Evolutionary conservation across 2,797 vertebrate species (phyloP), one percentile per base, ranked within the genome.

Genomic region (Holocentrus rufus): DNA sequence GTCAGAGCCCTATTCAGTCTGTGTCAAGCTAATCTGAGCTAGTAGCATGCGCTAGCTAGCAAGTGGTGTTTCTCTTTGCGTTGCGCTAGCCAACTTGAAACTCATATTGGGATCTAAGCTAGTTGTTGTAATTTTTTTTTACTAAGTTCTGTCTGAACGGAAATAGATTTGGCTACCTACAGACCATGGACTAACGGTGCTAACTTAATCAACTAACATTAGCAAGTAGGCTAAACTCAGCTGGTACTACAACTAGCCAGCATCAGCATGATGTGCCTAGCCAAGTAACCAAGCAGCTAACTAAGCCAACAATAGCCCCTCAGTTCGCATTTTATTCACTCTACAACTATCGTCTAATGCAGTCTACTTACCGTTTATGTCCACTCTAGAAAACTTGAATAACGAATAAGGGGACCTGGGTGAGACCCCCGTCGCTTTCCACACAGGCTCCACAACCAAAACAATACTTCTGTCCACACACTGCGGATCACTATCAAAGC

Each of bases 391-490:
- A 82, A 88, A 80, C 79, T 76, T 82, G 83, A 88, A 85, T 76
- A 85, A 89, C 92, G 88, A 90, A 89, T 85, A 79, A 81, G 90
- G 91, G 92, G 92, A 93, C 84, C 89, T 88, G 93, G 93, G 92
- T 92, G 57, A 94, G 91, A 93, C 90, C 92, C 92, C 92, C 89
- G 93, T 92, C 92, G 91, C 90, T 92, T 77, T 86, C 82, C 85
- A 85, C 91, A 93, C 93, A 93, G 94, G 93, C 93, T 93, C 90
- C 92, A 94, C 93, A 92, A 94, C 92, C 95, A 96, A 96, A 96
- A 96, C 95, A 96, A 95, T 95, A 95, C 94, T 94, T 92, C 86
- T 77, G 90, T 92, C 91, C 94, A 94, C 94, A 95, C 95, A 95
- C 95, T 96, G 95, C 95, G 93, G 95, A 94, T 95, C 92, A 94